phyloP scores from a whole-genome alignment of 2,888 invertebrate genomes.

The Eristalis pertinax region DNA sequence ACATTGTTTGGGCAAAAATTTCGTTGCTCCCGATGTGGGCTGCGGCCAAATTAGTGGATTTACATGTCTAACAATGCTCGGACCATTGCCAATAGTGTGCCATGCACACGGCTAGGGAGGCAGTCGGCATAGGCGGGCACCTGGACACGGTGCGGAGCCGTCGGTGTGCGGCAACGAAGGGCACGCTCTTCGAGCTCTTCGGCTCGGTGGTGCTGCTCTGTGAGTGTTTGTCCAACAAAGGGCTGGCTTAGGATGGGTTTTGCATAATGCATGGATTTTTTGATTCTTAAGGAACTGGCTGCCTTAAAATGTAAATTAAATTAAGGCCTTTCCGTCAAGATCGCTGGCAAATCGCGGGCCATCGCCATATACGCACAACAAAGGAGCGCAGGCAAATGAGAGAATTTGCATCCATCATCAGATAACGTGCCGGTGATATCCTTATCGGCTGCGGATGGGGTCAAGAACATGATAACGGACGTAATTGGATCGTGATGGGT shows the following conservation, averaged over 20 bases:
- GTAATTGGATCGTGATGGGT: neutral
- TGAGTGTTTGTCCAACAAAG: constrained; percentile 51
- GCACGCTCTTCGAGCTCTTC: constrained; percentile 20
- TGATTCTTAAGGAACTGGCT: constrained; percentile 63
- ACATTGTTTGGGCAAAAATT: constrained; percentile 62
- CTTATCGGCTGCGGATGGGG: constrained; percentile 42
- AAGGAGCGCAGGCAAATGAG: constrained; percentile 56
- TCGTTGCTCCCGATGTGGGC: constrained; percentile 63
- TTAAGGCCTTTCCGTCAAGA: constrained; percentile 64
- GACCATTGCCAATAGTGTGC: constrained; percentile 69
- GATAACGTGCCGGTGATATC: constrained; percentile 28
- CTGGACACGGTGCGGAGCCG: neutral
- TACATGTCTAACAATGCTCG: constrained; percentile 70
- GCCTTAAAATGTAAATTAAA: constrained; percentile 71
- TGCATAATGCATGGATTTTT: constrained; percentile 70
- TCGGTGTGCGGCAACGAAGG: constrained; percentile 26
- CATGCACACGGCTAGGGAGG: neutral
- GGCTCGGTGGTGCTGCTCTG: constrained; percentile 37
- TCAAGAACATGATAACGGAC: constrained; percentile 19
- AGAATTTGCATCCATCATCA: constrained; percentile 66
- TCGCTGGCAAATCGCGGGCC: constrained; percentile 41
- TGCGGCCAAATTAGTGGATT: constrained; percentile 72
- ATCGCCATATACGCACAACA: constrained; percentile 70
- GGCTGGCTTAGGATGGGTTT: constrained; percentile 55
- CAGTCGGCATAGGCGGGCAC: neutral